Conservation (phyloP, 2,113 vertebrate genomes). For the Chaetura pelagica region DNA sequence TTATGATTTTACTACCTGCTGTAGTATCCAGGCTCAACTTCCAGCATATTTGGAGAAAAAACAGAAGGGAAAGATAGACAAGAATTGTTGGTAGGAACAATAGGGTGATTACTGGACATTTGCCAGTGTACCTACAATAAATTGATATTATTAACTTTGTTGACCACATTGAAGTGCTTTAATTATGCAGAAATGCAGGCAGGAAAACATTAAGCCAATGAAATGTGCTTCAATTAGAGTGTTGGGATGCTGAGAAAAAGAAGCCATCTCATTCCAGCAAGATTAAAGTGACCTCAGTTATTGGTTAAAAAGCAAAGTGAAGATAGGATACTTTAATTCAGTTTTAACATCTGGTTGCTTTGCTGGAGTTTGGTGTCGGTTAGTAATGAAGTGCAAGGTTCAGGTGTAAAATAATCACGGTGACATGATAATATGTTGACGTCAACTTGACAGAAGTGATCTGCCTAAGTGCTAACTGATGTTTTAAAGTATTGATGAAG, state of each 20-base stretch:
- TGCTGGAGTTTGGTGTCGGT: neutral
- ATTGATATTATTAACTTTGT: constrained; percentile 18
- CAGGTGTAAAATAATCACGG: neutral
- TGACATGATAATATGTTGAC: neutral
- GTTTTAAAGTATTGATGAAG: neutral
- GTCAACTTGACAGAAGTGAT: neutral
- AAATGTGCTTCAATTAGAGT: neutral
- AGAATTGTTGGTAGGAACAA: neutral
- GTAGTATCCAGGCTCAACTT: constrained; percentile 28
- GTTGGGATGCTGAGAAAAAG: neutral
- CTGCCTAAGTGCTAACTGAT: neutral
- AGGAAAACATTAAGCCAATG: constrained; percentile 26
- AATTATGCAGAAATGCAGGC: constrained; percentile 21
- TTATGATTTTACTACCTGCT: constrained; percentile 56
- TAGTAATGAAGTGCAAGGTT: neutral
- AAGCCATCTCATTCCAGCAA: neutral
- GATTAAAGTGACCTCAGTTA: neutral
- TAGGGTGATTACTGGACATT: neutral
- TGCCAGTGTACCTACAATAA: constrained; percentile 9
- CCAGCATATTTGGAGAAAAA: constrained; percentile 21
- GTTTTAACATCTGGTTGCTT: neutral
- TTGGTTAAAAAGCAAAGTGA: neutral
- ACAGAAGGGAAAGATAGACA: neutral
- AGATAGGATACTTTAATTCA: neutral
- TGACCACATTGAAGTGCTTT: neutral